Evolutionary conservation across 2,888 invertebrate species (phyloP).

Genomic region (Theodoxus fluviatilis): DNA sequence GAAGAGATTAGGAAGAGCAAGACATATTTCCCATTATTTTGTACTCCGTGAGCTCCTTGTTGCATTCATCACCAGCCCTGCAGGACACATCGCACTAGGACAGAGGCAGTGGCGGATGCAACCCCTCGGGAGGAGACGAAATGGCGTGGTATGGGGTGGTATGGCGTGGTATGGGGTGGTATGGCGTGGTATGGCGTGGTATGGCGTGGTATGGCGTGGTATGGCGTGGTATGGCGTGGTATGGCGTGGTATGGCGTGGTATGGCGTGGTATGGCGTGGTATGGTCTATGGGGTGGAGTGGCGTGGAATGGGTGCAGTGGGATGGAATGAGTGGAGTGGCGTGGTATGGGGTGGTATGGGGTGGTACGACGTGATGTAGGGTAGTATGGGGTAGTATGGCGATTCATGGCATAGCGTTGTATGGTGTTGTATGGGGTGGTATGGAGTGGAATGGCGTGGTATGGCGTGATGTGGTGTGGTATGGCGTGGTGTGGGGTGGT

Average conservation of each 20-base stretch:
- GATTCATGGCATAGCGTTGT: neutral
- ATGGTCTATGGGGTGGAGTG: slow-evolving; percentile 13
- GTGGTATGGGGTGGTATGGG: slow-evolving; percentile 2
- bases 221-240: slow-evolving; percentile 11
- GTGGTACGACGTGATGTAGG: neutral
- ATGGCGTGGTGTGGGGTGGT: neutral
- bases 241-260: slow-evolving; percentile 18
- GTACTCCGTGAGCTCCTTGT: too few relatives aligned
- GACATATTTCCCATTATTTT: too few relatives aligned
- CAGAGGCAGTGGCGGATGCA: too few relatives aligned
- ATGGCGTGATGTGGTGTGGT: neutral
- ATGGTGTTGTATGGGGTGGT: neutral
- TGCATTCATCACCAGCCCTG: too few relatives aligned
- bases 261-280: slow-evolving; percentile 18
- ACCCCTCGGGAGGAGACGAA: neutral
- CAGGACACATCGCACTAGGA: too few relatives aligned
- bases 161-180: slow-evolving; percentile 2
- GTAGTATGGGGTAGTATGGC: neutral
- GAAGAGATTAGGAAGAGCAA: too few relatives aligned
- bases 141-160: neutral
- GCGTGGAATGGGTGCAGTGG: too few relatives aligned
- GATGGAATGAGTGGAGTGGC: too few relatives aligned
- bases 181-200: slow-evolving; percentile 17
- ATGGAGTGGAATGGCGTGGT: neutral
- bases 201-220: neutral